phyloP scores from a whole-genome alignment of 2,888 invertebrate species.

The Caenorhabditis zanzibari region DNA sequence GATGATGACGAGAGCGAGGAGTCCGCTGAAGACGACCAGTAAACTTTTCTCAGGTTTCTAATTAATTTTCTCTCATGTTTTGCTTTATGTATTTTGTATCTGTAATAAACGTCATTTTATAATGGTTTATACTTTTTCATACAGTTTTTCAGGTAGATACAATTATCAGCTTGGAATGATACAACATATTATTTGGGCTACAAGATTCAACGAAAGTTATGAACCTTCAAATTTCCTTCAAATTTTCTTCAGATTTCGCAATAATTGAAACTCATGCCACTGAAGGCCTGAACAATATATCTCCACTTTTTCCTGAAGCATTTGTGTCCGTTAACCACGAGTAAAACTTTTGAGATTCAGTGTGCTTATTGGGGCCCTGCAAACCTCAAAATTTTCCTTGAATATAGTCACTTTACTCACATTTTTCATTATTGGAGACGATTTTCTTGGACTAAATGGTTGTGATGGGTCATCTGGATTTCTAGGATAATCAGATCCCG shows the following conservation, averaged over 20 bases:
- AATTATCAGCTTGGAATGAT: too few relatives aligned
- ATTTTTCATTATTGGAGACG: slow-evolving; percentile 3
- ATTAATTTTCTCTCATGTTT: slow-evolving; percentile 11
- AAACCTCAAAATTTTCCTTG: not conserved
- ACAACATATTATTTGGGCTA: too few relatives aligned
- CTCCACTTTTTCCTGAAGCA: slow-evolving; percentile 41
- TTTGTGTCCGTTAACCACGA: slow-evolving; percentile 63
- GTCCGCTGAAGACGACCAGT: slow-evolving; percentile 22
- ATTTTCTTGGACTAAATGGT: not conserved
- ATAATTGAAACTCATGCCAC: too few relatives aligned
- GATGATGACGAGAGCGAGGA: slow-evolving; percentile 39
- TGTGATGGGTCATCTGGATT: not conserved
- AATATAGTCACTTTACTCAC: too few relatives aligned
- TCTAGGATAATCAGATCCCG: not conserved
- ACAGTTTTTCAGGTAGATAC: too few relatives aligned
- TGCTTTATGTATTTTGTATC: slow-evolving; percentile 19
- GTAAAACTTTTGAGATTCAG: slow-evolving; percentile 69
- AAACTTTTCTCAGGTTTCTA: not conserved
- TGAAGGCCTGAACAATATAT: slow-evolving; percentile 53
- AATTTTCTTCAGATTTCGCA: too few relatives aligned
- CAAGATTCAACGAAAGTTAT: too few relatives aligned
- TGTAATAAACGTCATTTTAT: slow-evolving; percentile 19
- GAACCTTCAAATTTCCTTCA: not conserved
- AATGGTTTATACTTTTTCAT: too few relatives aligned
- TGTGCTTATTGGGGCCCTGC: slow-evolving; percentile 58